Evolutionary conservation across 1,140 invertebrate genomes (phyloP).

Genomic region (Drosophila kohkoa): DNA sequence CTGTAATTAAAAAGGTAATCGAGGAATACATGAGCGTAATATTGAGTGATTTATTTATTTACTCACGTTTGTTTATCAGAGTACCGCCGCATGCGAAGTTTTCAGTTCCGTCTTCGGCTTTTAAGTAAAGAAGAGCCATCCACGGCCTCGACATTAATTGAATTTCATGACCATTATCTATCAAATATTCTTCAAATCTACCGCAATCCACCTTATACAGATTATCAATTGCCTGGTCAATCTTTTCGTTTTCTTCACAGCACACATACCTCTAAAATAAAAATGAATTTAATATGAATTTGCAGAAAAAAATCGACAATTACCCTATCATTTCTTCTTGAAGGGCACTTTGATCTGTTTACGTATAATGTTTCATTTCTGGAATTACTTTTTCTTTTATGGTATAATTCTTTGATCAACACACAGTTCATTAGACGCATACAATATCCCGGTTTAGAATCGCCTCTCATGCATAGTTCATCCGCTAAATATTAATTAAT

Average conservation of each 20-base stretch:
- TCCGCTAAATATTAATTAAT: background rate
- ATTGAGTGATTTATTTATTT: background rate
- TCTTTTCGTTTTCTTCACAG: conserved; percentile 17
- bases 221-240: background rate
- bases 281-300: background rate
- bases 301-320: background rate
- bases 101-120: background rate
- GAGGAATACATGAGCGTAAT: too few relatives aligned
- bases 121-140: conserved; percentile 34
- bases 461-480: background rate
- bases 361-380: too few relatives aligned
- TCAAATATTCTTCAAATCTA: background rate
- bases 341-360: background rate
- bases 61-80: conserved; percentile 27
- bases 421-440: background rate
- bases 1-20: background rate
- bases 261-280: conserved; percentile 1
- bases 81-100: conserved; percentile 17
- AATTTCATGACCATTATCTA: background rate
- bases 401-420: background rate
- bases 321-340: background rate
- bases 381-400: too few relatives aligned
- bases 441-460: conserved; percentile 16
- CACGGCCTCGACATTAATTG: conserved; percentile 38
- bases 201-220: conserved; percentile 10